Evolutionary conservation across 37 sponge, comb jelly and placozoan species (phyloP).

Genomic region (Theonella swinhoei): DNA sequence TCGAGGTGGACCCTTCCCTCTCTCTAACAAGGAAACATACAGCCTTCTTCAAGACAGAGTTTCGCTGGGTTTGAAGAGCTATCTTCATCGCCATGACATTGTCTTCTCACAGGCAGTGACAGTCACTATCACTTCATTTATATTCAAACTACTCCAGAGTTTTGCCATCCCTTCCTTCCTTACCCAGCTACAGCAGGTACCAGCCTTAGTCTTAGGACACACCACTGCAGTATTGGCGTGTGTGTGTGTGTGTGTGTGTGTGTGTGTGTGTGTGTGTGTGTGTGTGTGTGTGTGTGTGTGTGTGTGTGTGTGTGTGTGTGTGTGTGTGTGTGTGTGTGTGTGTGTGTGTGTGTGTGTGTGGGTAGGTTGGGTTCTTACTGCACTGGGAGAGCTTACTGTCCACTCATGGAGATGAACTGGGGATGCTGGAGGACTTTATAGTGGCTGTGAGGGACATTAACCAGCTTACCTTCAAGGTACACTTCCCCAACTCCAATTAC

Average conservation of each 20-base stretch:
- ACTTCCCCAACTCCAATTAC: neutral
- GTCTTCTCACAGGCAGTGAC: conserved; percentile 81
- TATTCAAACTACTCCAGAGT: conserved; percentile 56
- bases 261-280: too few relatives aligned
- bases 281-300: too few relatives aligned
- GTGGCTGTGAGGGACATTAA: conserved; percentile 79
- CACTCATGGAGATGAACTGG: conserved; percentile 87
- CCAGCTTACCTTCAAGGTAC: conserved; percentile 50
- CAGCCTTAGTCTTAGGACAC: neutral
- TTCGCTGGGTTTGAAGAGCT: conserved; percentile 63
- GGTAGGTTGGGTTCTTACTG: conserved; percentile 84
- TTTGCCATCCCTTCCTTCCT: conserved; percentile 44
- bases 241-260: too few relatives aligned
- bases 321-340: too few relatives aligned
- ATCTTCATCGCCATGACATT: conserved; percentile 80
- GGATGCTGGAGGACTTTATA: conserved; percentile 93
- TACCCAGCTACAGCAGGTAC: conserved; percentile 26
- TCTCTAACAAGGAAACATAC: conserved; percentile 52
- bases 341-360: too few relatives aligned
- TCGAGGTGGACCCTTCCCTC: neutral
- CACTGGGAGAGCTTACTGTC: conserved; percentile 94
- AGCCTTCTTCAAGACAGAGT: conserved; percentile 35
- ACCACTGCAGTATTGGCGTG: too few relatives aligned
- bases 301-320: too few relatives aligned
- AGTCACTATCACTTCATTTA: conserved; percentile 59